Percentiles rank a stretch among this genome's conserved stretches.
These are phyloP conservation scores for Tachina lurida DNA, from an alignment of 2,888 invertebrate species.

Conservation along the genomic window DNA sequence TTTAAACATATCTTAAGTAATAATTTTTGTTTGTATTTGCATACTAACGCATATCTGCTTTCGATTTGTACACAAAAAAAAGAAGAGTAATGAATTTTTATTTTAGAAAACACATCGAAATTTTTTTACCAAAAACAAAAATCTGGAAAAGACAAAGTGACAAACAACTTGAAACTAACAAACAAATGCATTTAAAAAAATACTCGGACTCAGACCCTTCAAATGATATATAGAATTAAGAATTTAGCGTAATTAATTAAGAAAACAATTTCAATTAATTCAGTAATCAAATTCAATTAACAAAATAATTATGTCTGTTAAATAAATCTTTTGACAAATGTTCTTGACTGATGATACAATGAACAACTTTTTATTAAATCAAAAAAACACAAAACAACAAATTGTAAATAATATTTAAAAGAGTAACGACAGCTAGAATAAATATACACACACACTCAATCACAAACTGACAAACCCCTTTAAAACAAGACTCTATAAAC, in stretches of 20 bases:
- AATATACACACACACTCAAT: slow-evolving; percentile 8
- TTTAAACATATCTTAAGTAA: slow-evolving; percentile 37
- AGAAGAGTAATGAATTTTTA: neutral
- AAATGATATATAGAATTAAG: slow-evolving; percentile 26
- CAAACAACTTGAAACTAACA: slow-evolving; percentile 17
- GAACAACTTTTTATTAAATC: slow-evolving; percentile 34
- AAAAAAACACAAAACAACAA: neutral
- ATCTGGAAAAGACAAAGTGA: neutral
- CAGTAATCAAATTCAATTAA: slow-evolving; percentile 49
- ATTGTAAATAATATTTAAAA: slow-evolving; percentile 30
- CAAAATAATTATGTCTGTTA: slow-evolving; percentile 38
- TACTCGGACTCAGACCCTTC: slow-evolving; percentile 40
- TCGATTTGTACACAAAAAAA: neutral
- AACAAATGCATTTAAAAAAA: slow-evolving; percentile 54
- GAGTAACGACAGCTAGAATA: neutral
- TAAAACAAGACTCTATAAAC: too few species aligned
- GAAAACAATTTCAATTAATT: slow-evolving; percentile 31
- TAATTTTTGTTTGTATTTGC: slow-evolving; percentile 34
- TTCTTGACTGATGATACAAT: slow-evolving; percentile 64
- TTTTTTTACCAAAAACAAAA: neutral
- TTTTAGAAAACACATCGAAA: slow-evolving; percentile 40
- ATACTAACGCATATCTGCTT: slow-evolving; percentile 38
- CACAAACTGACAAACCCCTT: neutral
- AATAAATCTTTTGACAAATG: slow-evolving; percentile 52
- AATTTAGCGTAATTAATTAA: slow-evolving; percentile 33